These are phyloP conservation scores for Tragelaphus buxtoni DNA, from an alignment of 2,113 vertebrate species.

Conservation along the genomic window DNA sequence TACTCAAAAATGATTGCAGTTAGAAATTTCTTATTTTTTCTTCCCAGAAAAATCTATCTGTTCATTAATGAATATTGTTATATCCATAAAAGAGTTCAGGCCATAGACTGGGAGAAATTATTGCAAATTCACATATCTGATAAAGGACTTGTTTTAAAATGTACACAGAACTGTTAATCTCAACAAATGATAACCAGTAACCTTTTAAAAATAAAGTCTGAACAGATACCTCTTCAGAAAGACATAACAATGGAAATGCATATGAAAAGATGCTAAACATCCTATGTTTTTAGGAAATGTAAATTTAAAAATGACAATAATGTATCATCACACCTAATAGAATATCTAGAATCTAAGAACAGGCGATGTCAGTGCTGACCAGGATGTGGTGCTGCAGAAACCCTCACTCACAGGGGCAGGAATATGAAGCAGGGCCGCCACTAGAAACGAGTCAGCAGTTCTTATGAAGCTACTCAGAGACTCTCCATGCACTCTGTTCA, in stretches of 20 bases:
- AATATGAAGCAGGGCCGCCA: rapidly evolving
- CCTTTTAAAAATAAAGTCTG: neutral
- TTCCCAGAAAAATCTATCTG: neutral
- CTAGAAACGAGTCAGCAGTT: neutral
- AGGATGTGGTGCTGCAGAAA: neutral
- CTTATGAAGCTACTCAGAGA: neutral
- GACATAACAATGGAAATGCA: neutral
- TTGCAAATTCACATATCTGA: neutral
- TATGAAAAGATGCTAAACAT: neutral
- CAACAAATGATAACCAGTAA: neutral
- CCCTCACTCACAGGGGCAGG: neutral
- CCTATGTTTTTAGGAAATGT: neutral
- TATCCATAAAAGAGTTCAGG: neutral
- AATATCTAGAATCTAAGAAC: neutral
- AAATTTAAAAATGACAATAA: neutral
- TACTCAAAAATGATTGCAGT: neutral
- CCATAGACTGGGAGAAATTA: neutral
- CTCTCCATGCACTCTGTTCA: neutral
- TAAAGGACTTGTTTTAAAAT: neutral
- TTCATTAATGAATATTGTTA: neutral
- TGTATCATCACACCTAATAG: neutral
- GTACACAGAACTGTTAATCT: neutral
- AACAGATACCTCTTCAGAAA: neutral
- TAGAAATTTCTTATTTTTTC: neutral
- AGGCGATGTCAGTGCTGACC: neutral